Percentiles rank a stretch among this genome's conserved stretches.
These are phyloP conservation scores for Pygoscelis antarcticus DNA, from an alignment of 2,113 vertebrate genomes.

Conservation along the genomic window DNA sequence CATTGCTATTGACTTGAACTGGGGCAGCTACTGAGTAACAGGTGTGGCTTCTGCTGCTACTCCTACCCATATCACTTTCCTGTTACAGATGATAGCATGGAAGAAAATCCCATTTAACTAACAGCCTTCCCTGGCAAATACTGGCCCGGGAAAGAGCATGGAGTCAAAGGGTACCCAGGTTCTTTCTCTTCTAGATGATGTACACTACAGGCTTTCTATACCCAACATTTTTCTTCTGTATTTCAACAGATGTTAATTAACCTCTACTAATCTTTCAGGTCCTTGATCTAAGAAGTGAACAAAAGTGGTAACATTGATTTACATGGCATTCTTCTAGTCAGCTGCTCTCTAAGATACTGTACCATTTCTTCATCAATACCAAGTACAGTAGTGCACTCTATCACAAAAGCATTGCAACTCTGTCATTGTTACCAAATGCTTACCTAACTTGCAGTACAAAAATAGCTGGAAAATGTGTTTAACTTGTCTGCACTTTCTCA, in stretches of 20 bases:
- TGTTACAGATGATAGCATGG: not conserved
- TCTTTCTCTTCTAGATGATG: not conserved
- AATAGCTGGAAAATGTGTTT: not conserved
- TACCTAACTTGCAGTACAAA: not conserved
- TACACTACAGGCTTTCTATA: not conserved
- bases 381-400: not conserved
- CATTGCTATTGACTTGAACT: not conserved
- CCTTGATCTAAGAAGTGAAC: conserved; percentile 16
- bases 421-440: not conserved
- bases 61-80: not conserved
- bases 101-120: not conserved
- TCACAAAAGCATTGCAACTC: not conserved
- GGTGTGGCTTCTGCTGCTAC: not conserved
- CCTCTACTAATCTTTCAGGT: conserved; percentile 14
- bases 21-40: not conserved
- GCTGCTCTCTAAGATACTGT: not conserved
- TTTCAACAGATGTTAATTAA: not conserved
- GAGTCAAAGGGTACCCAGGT: not conserved
- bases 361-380: not conserved
- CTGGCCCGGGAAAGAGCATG: not conserved
- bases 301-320: conserved; percentile 14
- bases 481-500: not conserved
- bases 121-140: not conserved
- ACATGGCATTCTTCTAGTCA: not conserved
- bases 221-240: not conserved